Conservation (phyloP, 30 jellyfish, hydroid and myxozoan species). For the Cassiopea andromeda region DNA sequence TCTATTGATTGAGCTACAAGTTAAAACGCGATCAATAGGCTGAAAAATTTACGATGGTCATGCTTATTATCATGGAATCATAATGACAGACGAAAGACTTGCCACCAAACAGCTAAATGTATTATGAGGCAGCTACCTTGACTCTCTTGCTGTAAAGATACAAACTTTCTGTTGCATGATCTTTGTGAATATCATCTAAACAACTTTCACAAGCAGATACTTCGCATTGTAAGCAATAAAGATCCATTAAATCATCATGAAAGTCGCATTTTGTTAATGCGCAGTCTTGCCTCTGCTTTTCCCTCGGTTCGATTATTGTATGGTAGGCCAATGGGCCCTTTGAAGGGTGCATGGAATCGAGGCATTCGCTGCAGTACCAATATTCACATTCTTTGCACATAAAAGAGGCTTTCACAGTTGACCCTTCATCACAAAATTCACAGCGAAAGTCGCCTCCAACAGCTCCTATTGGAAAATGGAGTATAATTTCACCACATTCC, state of each 20-base stretch:
- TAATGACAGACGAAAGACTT: too few relatives aligned
- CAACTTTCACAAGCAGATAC: constrained; percentile 41
- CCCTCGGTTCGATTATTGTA: constrained; percentile 37
- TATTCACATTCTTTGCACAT: constrained; percentile 65
- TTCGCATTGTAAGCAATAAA: constrained; percentile 47
- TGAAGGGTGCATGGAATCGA: constrained; percentile 57
- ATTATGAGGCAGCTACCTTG: constrained; percentile 16
- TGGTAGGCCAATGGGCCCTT: constrained; percentile 72
- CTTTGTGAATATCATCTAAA: constrained; percentile 32
- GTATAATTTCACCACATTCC: background rate
- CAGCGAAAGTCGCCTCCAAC: background rate
- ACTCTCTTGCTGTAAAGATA: constrained; percentile 14
- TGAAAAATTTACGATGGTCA: too few relatives aligned
- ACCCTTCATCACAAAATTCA: constrained; percentile 34
- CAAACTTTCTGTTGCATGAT: constrained; percentile 27
- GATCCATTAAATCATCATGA: constrained; percentile 34
- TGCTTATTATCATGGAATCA: too few relatives aligned
- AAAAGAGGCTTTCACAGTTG: constrained; percentile 43
- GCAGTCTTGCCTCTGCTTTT: background rate
- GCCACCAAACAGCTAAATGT: too few relatives aligned
- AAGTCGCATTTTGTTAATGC: constrained; percentile 17
- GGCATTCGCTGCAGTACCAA: constrained; percentile 66
- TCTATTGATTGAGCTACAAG: too few relatives aligned
- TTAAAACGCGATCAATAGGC: too few relatives aligned
- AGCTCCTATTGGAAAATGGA: background rate